These are phyloP conservation scores for Mus spicilegus DNA, from an alignment of 2,113 vertebrate species.

Conservation along the genomic window DNA sequence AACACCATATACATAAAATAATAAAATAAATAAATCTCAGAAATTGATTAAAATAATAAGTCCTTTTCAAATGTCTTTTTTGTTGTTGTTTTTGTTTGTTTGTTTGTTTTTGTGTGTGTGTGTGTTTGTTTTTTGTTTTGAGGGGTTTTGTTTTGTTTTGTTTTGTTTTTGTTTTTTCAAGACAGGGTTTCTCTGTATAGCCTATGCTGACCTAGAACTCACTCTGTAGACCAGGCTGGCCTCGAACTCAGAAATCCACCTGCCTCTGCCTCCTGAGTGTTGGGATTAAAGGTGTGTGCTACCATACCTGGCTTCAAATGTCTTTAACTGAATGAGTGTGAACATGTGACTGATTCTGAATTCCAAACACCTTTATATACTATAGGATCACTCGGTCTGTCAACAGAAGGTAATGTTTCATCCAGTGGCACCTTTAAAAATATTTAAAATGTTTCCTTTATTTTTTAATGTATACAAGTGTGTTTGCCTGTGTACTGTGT, in stretches of 20 bases:
- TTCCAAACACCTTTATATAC: not conserved
- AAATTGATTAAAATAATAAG: not conserved
- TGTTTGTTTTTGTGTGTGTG: no score
- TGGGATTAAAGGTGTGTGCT: no score
- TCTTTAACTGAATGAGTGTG: not conserved
- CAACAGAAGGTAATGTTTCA: slow-evolving; percentile 42
- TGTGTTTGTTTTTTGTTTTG: no score
- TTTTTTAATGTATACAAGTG: not conserved
- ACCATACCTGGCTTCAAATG: not conserved
- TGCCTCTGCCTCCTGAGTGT: no score
- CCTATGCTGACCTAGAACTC: no score
- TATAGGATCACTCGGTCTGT: not conserved
- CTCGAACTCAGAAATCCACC: no score
- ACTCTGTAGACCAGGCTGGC: no score
- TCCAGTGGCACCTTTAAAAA: not conserved
- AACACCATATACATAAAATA: not conserved
- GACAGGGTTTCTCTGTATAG: no score
- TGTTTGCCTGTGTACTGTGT: not conserved
- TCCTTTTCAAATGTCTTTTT: not conserved
- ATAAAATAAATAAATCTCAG: not conserved
- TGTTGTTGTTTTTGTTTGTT: no score
- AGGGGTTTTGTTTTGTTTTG: no score
- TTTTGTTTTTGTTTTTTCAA: no score
- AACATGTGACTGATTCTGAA: not conserved
- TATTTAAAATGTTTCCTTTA: not conserved